Evolutionary conservation across 2,888 invertebrate species (phyloP).

Genomic region (Dysmachus trigonus): DNA sequence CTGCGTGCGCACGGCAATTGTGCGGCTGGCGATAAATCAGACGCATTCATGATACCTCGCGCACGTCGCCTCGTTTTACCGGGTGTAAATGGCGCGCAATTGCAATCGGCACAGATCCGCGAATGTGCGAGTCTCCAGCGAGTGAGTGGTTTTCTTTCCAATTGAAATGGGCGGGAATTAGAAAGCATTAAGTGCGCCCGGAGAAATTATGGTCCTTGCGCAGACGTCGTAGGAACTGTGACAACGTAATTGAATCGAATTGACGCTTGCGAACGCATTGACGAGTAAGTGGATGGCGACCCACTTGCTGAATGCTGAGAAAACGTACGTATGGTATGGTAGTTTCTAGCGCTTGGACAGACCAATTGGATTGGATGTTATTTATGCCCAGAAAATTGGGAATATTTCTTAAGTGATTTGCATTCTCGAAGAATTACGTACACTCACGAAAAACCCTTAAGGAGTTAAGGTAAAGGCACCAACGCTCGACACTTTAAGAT

Average conservation of each 20-base stretch:
- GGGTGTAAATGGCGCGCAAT: constrained; percentile 9
- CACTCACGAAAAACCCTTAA: background rate
- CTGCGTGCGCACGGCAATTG: background rate
- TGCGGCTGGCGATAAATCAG: constrained; percentile 7
- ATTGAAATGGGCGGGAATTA: constrained; percentile 34
- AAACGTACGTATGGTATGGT: background rate
- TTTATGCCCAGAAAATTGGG: background rate
- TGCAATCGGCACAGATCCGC: background rate
- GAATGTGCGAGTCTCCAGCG: background rate
- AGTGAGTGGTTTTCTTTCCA: constrained; percentile 12
- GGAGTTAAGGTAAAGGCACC: no score
- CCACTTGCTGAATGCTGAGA: background rate
- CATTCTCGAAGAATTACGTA: background rate
- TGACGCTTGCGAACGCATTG: background rate
- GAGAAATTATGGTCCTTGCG: background rate
- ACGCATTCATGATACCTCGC: background rate
- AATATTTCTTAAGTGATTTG: background rate
- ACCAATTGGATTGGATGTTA: background rate
- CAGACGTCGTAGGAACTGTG: background rate
- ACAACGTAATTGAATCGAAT: background rate
- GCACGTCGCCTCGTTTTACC: background rate
- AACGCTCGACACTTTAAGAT: no score
- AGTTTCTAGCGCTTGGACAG: no score
- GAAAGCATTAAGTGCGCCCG: background rate
- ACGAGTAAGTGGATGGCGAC: background rate